phyloP scores from a whole-genome alignment of 2,797 vertebrate genomes.

The Pteropus rufus region DNA sequence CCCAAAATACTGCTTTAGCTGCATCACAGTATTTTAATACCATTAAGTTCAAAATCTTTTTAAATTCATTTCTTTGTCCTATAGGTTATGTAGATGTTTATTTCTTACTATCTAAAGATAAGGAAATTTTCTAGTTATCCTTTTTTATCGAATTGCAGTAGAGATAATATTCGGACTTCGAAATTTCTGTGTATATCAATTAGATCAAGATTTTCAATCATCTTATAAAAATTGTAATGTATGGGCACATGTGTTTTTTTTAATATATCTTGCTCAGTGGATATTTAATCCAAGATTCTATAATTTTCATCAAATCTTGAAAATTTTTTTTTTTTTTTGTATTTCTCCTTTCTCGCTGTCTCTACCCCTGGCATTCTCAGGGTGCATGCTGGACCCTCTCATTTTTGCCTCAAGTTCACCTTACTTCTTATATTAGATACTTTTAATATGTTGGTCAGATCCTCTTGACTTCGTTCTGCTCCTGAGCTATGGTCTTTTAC shows the following conservation, averaged over 20 bases:
- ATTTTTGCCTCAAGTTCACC: background rate
- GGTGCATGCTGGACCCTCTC: background rate
- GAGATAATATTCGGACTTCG: background rate
- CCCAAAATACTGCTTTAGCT: background rate
- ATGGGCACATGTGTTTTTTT: background rate
- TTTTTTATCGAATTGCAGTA: background rate
- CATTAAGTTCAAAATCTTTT: background rate
- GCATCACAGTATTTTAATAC: background rate
- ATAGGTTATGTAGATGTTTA: background rate
- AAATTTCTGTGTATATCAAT: background rate
- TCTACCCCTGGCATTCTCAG: background rate
- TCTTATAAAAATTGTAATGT: background rate
- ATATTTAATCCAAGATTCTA: background rate
- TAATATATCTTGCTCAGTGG: background rate
- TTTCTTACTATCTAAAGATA: background rate
- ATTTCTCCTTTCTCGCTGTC: background rate
- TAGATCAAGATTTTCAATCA: background rate
- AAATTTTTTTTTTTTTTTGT: background rate
- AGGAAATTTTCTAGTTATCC: background rate
- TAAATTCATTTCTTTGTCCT: background rate
- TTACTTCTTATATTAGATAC: background rate
- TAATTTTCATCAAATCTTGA: background rate
- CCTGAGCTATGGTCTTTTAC: background rate
- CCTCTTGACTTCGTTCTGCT: background rate
- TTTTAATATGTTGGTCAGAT: background rate